These are phyloP conservation scores for Xiphias gladius DNA, from an alignment of 2,113 vertebrate genomes.

Conservation along the genomic window DNA sequence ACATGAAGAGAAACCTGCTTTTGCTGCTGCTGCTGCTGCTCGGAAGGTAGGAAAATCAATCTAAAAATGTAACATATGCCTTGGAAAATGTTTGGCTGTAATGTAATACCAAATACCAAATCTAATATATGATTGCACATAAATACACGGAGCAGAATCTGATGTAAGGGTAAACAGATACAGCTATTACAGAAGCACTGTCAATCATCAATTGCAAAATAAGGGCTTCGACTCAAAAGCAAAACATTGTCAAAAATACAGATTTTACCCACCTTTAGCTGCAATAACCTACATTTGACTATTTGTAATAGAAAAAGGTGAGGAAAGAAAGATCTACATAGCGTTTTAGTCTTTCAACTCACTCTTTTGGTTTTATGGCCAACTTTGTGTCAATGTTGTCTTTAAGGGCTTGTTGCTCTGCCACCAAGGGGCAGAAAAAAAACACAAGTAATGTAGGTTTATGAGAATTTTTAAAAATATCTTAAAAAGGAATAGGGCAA, in stretches of 20 bases:
- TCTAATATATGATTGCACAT: constrained; percentile 32
- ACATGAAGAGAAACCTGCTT: constrained; percentile 12
- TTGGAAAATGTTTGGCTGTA: constrained; percentile 30
- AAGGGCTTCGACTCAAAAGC: background rate
- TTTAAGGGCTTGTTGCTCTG: background rate
- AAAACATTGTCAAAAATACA: background rate
- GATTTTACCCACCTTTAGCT: background rate
- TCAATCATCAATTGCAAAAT: background rate
- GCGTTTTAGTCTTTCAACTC: background rate
- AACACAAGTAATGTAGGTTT: background rate
- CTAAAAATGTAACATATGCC: constrained; percentile 37
- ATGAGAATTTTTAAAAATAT: background rate
- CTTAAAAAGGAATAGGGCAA: background rate
- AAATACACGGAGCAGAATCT: background rate
- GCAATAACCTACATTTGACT: background rate
- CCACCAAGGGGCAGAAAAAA: background rate
- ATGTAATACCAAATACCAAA: constrained; percentile 49
- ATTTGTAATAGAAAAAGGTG: background rate
- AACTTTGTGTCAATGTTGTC: background rate
- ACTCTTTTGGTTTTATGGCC: background rate
- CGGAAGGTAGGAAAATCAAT: constrained; percentile 55
- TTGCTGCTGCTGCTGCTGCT: constrained; percentile 23
- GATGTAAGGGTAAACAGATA: background rate
- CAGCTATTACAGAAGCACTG: constrained; percentile 2
- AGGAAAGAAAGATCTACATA: background rate